phyloP scores from a whole-genome alignment of 2,113 vertebrate genomes.

The Papio anubis region DNA sequence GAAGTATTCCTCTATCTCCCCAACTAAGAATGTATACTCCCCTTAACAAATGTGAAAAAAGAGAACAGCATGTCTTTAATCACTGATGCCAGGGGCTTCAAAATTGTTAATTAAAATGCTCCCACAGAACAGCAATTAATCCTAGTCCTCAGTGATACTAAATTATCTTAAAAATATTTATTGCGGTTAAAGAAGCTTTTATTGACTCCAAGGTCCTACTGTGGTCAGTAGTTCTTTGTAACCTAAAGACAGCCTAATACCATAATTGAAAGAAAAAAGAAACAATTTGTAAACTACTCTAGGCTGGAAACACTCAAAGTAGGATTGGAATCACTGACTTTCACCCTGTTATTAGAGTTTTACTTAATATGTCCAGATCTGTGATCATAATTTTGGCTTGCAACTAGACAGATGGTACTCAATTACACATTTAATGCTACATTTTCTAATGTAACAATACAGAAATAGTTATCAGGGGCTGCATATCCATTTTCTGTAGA shows the following conservation, averaged over 20 bases:
- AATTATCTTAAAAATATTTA: not conserved
- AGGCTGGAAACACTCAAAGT: not conserved
- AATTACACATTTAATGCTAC: conserved; percentile 58
- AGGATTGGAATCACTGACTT: not conserved
- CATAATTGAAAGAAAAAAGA: not conserved
- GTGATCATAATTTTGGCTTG: conserved; percentile 37
- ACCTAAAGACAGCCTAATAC: not conserved
- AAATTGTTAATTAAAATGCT: not conserved
- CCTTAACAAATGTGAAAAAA: not conserved
- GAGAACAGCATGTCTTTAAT: not conserved
- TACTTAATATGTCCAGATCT: not conserved
- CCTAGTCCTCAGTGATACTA: not conserved
- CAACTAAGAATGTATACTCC: not conserved
- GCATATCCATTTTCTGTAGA: conserved; percentile 49
- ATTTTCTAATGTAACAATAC: conserved; percentile 57
- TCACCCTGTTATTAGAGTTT: conserved; percentile 19
- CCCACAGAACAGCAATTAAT: not conserved
- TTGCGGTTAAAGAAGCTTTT: not conserved
- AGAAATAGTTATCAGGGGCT: conserved; percentile 58
- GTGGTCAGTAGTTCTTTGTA: not conserved
- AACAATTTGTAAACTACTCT: not conserved
- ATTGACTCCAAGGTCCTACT: not conserved
- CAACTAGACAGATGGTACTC: conserved; percentile 60
- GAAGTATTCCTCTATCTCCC: not conserved
- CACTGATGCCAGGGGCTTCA: not conserved